Base-by-base conservation (phyloP, 2,113 vertebrate genomes). In the Drymodes brunneopygia region DNA sequence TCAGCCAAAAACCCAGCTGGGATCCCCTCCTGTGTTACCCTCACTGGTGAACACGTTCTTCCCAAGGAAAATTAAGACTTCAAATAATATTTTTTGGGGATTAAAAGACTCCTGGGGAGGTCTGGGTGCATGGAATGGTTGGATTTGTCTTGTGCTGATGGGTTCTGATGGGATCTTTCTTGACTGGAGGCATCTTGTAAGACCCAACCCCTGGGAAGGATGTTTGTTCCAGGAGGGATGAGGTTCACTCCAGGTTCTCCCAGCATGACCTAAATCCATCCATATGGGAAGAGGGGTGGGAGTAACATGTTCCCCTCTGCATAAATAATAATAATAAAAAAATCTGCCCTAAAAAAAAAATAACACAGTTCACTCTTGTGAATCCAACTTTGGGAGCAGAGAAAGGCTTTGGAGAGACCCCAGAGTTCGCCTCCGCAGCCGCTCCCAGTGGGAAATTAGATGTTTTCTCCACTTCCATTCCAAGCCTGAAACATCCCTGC, bases 11-110 rank as follows among this genome's bases (percentile, higher is more conserved):
- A 77, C 18, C 0, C 56, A 33, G 20, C 33, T 0, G 1, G 80
- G 86, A 65, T n/a, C 54, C 36, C 67, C 81, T 88, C 53, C 73
- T 42, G 2, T 29, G 4, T n/a, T 15, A 6, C 15, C 79, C 60
- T 56, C 24, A 9, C 10, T 2, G 2, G 11, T 4, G 10, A 56
- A 15, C 0, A 0, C 19, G 6, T 15, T 27, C 31, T 86, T 62
- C 42, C 54, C 0, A 3, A 48, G 35, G 73, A 67, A 82, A 77
- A 84, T 28, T 13, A 53, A 61, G 23, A 3, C 25, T 33, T 38
- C 14, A 45, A 90, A 13, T 29, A 40, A 15, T 20, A 20, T 88
- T 57, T 77, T 9, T 7, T 1, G 2, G 25, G 25, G 5, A 45
- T 86, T 81, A 19, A 38, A 74, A 70, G 45, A 25, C 11, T n/a